Conservation (phyloP, 2,797 vertebrate genomes). For the Sphenopsis melanotis region DNA sequence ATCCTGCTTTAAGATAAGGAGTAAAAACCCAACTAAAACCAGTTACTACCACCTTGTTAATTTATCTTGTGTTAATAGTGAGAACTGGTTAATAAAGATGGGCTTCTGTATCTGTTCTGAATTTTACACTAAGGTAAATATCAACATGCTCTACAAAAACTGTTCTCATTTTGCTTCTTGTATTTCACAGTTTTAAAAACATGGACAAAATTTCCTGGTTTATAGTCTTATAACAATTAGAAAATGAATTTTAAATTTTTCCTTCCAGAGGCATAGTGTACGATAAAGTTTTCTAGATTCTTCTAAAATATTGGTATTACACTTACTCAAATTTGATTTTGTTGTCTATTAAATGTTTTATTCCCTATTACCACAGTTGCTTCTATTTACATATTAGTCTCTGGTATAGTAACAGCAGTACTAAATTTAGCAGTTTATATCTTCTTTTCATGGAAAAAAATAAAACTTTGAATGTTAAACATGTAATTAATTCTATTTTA, state of each 20-base stretch:
- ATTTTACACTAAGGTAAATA: neutral
- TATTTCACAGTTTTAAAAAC: neutral
- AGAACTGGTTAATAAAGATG: neutral
- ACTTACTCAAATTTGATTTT: neutral
- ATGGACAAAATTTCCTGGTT: neutral
- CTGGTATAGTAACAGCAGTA: neutral
- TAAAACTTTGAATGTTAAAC: neutral
- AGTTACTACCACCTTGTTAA: neutral
- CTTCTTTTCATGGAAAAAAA: neutral
- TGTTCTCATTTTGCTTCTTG: neutral
- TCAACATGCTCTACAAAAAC: neutral
- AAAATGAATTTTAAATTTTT: neutral
- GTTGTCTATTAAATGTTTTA: neutral
- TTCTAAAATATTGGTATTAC: neutral
- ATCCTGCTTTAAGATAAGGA: neutral
- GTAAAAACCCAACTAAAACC: neutral
- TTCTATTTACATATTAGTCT: neutral
- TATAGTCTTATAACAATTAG: neutral
- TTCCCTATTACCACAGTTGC: neutral
- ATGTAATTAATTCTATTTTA: neutral
- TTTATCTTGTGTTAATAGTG: neutral
- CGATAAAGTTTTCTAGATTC: neutral
- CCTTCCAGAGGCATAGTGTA: neutral
- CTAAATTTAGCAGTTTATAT: neutral
- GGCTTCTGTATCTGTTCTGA: neutral